Evolutionary conservation across 2,797 vertebrate species (phyloP), one percentile per base, ranked within the genome.

Genomic region (Acrossocheilus wenchowensis): DNA sequence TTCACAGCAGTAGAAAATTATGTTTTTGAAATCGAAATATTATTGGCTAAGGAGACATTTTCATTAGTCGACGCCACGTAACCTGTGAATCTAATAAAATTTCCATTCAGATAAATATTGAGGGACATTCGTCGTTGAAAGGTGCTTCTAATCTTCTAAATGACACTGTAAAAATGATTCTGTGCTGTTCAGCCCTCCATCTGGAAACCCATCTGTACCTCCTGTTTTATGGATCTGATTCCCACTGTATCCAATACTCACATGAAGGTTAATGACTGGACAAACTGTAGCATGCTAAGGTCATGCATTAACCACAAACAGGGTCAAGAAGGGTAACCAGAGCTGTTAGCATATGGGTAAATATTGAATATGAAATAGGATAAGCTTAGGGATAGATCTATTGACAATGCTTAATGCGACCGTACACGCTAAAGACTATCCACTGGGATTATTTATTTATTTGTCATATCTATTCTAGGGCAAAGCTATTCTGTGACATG

Each of bases 201-300:
- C 85, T 88, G 88, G 88, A 84, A 64, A 86, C 80, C 82, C 82
- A 88, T 90, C 74, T 86, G 75, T 26, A 88, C 78, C 71, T 78
- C 74, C 64, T 62, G 85, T 81, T 84, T 80, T 85, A 87, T 78
- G 75, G 85, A 80, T 89, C 66, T 78, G 17, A 83, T 85, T 89
- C 69, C 69, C 78, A 50, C 73, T 78, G 75, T 66, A 87, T 87
- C 77, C 77, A 78, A 85, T 82, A 71, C 50, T 60, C 82, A 79
- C 83, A 86, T 52, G 52, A 89, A 89, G 85, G 83, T 89, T 90
- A 86, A 91, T 62, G 83, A 86, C 72, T 60, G 7, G 78, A 48
- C 85, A 73, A 80, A 87, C 73, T 75, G 87, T 86, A 81, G 85
- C 82, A 80, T 81, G 84, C 72, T 66, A 78, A 88, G 87, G 89